These are phyloP conservation scores for Nyleta sp. DNA, from an alignment of 2,888 invertebrate species.

Conservation along the genomic window DNA sequence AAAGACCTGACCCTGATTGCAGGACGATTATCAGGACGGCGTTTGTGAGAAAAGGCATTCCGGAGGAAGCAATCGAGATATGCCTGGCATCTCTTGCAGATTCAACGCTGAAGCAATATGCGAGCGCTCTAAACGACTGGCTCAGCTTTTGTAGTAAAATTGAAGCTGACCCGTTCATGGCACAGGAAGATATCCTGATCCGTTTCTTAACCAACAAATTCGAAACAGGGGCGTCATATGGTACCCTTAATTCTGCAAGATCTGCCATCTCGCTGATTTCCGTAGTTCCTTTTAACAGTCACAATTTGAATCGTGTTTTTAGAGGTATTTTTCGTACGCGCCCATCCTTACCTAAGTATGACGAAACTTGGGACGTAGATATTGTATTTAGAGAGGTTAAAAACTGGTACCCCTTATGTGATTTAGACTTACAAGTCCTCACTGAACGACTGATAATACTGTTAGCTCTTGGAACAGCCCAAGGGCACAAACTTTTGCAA, in stretches of 20 bases:
- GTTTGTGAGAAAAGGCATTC: slow-evolving; percentile 14
- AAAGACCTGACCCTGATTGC: slow-evolving; percentile 14
- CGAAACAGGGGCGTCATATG: background rate
- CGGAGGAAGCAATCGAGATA: slow-evolving; percentile 44
- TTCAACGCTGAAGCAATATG: slow-evolving; percentile 66
- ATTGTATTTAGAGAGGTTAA: background rate
- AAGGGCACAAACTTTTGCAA: slow-evolving; percentile 3
- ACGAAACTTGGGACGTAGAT: background rate
- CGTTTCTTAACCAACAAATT: background rate
- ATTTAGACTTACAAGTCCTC: background rate
- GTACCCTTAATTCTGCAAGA: slow-evolving; percentile 5
- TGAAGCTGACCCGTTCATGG: slow-evolving; percentile 30
- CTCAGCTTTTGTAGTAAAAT: slow-evolving; percentile 6
- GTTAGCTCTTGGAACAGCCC: slow-evolving; percentile 6
- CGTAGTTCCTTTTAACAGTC: background rate
- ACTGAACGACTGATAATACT: background rate
- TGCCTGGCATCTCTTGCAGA: slow-evolving; percentile 62
- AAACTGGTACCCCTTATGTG: background rate
- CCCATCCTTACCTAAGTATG: background rate
- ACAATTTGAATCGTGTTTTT: background rate
- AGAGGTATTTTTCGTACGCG: background rate
- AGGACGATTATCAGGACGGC: slow-evolving; percentile 25
- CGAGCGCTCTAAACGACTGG: background rate
- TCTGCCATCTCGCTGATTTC: background rate
- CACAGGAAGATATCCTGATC: background rate